Percentiles rank a stretch among this genome's conserved stretches.
Evolutionary conservation across 2,797 vertebrate species (phyloP).

Genomic region (Okamejei kenojei): DNA sequence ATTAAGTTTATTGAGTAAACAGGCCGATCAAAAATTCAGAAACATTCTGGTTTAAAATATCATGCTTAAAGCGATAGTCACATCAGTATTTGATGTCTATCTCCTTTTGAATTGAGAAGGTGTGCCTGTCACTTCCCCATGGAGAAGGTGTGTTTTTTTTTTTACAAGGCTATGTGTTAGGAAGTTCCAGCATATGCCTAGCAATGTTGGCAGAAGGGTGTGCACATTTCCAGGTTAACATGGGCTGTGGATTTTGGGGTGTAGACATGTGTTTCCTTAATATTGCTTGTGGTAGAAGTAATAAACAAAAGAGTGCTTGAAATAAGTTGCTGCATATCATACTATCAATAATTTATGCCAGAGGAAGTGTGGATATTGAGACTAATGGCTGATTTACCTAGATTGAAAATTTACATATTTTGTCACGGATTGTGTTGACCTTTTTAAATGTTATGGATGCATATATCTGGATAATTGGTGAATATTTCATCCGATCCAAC

Average conservation of each 20-base stretch:
- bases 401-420: background rate
- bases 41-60: background rate
- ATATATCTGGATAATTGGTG: background rate
- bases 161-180: no score
- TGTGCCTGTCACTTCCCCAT: no score
- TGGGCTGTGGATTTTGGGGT: background rate
- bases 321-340: background rate
- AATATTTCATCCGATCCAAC: background rate
- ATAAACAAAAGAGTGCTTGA: background rate
- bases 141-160: no score
- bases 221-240: background rate
- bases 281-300: background rate
- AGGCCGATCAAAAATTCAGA: background rate
- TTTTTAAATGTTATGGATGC: background rate
- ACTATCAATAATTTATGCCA: background rate
- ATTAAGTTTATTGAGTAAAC: background rate
- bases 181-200: no score
- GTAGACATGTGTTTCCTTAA: background rate
- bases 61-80: no score
- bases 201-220: background rate
- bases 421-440: background rate
- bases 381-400: no score
- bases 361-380: no score
- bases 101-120: no score
- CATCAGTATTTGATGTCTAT: no score